Conservation (phyloP, 2,113 vertebrate species). For the Rhea americana region DNA sequence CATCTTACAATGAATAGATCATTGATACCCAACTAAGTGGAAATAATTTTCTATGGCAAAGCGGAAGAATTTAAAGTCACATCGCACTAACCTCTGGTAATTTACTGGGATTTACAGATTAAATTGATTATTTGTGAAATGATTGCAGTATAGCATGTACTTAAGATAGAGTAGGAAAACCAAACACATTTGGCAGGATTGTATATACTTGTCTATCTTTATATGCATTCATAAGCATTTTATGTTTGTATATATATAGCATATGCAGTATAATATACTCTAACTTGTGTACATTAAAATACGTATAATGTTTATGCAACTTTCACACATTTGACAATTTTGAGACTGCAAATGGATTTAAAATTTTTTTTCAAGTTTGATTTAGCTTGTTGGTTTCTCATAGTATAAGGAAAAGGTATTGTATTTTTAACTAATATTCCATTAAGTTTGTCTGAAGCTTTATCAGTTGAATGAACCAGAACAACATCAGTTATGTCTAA, state of each 20-base stretch:
- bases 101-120: conserved; percentile 81
- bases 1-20: conserved; percentile 88
- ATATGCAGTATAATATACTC: conserved; percentile 1
- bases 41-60: conserved; percentile 92
- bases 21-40: conserved; percentile 90
- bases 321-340: conserved; percentile 29
- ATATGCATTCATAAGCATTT: neutral
- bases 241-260: conserved; percentile 30
- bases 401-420: neutral
- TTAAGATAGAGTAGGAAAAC: conserved; percentile 27
- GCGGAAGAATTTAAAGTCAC: conserved; percentile 81
- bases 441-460: neutral
- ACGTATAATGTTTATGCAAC: conserved; percentile 34
- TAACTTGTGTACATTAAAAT: conserved; percentile 12
- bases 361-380: neutral
- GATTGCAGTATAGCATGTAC: conserved; percentile 6
- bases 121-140: conserved; percentile 60
- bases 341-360: conserved; percentile 9
- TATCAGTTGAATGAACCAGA: neutral
- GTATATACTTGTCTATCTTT: neutral
- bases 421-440: neutral
- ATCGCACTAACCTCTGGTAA: conserved; percentile 79
- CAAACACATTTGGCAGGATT: neutral
- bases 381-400: conserved; percentile 1
- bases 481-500: neutral